Evolutionary conservation across 2,797 vertebrate genomes (phyloP), one percentile per base, ranked within the genome.

Genomic region (Amblyopsis hoosieri): DNA sequence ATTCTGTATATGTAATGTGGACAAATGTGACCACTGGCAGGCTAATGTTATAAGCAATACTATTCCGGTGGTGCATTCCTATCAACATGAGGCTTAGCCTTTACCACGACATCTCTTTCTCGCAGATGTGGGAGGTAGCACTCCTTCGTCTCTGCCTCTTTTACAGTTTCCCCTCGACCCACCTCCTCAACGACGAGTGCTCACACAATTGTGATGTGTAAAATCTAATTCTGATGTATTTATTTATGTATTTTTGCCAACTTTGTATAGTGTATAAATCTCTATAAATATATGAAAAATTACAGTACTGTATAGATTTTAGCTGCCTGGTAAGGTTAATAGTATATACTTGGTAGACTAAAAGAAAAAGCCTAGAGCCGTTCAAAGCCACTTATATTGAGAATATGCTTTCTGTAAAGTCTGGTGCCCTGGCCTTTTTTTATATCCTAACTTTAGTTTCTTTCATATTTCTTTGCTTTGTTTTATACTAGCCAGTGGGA

Each of bases 211-310:
- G 88, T 89, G 86, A 91, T 86, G 89, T 93, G 90, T 91, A 91
- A 90, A 91, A 92, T 93, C 89, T 91, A 74, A 91, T 87, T 91
- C 85, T 69, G 0, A 87, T 93, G 91, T 91, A 91, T 90, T 91
- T 92, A 90, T 89, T 91, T 89, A 85, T 87, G 90, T 92, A 89
- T 91, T 92, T 91, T 91, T 93, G 91, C 91, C 91, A 94, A 94
- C 91, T 93, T 93, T 94, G 92, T 94, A 94, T 90, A 94, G 92
- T 93, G 92, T 94, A 94, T 90, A 94, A 93, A 93, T 89, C 91
- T 90, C 87, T 92, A 92, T 93, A 91, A 91, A 93, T 93, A 92
- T 92, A 90, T 90, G 89, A 92, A 90, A 86, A 91, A 90, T 87
- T 84, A 92, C 89, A 89, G 90, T 93, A 93, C 93, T 94, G 93